phyloP scores from a whole-genome alignment of 1,140 invertebrate species.

The Acromyrmex charruanus region DNA sequence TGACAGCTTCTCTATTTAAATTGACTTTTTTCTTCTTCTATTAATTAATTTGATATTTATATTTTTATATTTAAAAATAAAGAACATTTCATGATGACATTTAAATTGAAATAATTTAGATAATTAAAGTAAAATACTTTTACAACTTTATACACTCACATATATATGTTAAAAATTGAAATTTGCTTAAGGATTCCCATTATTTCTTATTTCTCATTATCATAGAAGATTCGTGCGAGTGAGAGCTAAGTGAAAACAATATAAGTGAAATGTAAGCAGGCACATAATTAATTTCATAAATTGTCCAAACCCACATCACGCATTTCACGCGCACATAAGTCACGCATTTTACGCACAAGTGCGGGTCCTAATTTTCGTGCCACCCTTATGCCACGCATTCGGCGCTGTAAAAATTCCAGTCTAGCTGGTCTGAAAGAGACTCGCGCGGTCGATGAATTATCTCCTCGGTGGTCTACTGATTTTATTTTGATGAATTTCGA shows the following conservation, averaged over 20 bases:
- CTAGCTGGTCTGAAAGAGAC: conserved; percentile 27
- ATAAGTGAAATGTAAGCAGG: conserved; percentile 19
- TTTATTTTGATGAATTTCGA: conserved; percentile 84
- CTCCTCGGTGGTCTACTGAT: conserved; percentile 77
- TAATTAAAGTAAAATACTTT: too few species aligned
- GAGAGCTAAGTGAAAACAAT: background rate
- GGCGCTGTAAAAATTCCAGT: conserved; percentile 62
- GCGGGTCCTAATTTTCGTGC: conserved; percentile 60
- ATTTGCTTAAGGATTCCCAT: background rate
- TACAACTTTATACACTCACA: background rate
- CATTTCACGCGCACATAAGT: conserved; percentile 24
- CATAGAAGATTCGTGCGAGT: background rate
- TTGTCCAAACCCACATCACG: conserved; percentile 8
- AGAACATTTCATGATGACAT: background rate
- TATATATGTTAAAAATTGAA: background rate
- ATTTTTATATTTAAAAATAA: background rate
- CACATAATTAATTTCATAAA: conserved; percentile 47
- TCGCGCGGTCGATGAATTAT: conserved; percentile 74
- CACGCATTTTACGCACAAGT: conserved; percentile 54
- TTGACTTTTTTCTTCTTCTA: too few species aligned
- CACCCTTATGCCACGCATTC: conserved; percentile 24
- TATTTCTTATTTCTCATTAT: background rate
- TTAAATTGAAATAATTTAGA: background rate
- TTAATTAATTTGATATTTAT: too few species aligned
- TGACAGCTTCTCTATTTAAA: background rate